Conservation (phyloP, 2,888 invertebrate genomes). For the Aproaerema taeniolella region DNA sequence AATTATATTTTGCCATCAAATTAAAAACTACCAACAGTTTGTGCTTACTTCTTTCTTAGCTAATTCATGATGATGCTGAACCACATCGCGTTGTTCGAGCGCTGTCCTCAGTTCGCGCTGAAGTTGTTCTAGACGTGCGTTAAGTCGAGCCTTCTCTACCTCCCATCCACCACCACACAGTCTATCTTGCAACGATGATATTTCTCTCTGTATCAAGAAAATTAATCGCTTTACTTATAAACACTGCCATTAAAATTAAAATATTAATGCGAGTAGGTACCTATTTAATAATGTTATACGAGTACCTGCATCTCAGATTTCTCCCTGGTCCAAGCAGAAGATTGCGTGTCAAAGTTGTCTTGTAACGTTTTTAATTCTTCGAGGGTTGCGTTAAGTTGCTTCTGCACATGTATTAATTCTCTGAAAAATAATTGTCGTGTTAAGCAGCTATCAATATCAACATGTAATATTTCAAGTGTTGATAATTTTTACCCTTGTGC, state of each 20-base stretch:
- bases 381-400: constrained; percentile 79
- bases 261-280: not conserved
- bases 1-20: too few relatives aligned
- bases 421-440: constrained; percentile 47
- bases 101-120: constrained; percentile 84
- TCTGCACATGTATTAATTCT: constrained; percentile 78
- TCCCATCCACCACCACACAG: constrained; percentile 76
- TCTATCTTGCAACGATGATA: constrained; percentile 67
- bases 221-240: not conserved
- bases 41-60: constrained; percentile 72
- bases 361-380: constrained; percentile 80
- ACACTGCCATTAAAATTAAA: not conserved
- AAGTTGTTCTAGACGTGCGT: constrained; percentile 84
- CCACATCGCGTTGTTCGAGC: constrained; percentile 85
- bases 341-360: constrained; percentile 80
- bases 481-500: constrained; percentile 77
- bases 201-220: constrained; percentile 42
- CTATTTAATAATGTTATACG: not conserved
- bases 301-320: constrained; percentile 82
- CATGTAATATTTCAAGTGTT: not conserved
- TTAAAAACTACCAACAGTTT: too few relatives aligned
- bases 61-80: constrained; percentile 85
- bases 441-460: not conserved
- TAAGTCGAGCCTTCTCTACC: constrained; percentile 82
- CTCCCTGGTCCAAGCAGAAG: constrained; percentile 85